phyloP scores from a whole-genome alignment of 2,888 invertebrate species.

The Yponomeuta evonymella region DNA sequence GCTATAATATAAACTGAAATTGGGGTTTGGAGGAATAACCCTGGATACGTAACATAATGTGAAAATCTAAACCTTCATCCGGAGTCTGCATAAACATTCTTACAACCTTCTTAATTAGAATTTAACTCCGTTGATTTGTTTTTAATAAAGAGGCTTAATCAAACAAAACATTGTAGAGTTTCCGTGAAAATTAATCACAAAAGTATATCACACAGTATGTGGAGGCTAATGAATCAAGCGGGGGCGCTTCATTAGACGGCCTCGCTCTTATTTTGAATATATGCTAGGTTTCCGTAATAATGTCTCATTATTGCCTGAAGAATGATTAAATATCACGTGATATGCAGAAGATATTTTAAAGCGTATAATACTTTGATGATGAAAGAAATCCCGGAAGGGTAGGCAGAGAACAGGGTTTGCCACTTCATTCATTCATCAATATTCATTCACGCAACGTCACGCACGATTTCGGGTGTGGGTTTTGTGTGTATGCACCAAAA shows the following conservation, averaged over 20 bases:
- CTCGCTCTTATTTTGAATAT: slow-evolving; percentile 64
- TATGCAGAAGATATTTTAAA: neutral
- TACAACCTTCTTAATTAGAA: neutral
- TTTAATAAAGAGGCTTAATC: slow-evolving; percentile 5
- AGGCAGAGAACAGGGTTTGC: too few species aligned
- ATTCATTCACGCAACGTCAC: too few species aligned
- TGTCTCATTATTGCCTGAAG: slow-evolving; percentile 58
- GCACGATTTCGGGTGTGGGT: too few species aligned
- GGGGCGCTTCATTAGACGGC: slow-evolving; percentile 53
- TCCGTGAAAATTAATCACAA: slow-evolving; percentile 27
- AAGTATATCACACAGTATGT: slow-evolving; percentile 29
- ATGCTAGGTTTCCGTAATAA: slow-evolving; percentile 56
- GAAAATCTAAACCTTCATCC: too few species aligned
- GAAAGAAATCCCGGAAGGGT: too few species aligned
- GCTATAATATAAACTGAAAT: too few species aligned
- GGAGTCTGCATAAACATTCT: too few species aligned
- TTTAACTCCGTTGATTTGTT: slow-evolving; percentile 4
- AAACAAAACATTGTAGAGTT: slow-evolving; percentile 19
- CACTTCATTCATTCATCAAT: too few species aligned
- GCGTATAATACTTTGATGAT: neutral
- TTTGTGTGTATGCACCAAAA: too few species aligned
- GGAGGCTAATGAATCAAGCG: slow-evolving; percentile 42
- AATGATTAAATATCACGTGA: slow-evolving; percentile 51
- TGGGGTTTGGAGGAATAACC: too few species aligned
- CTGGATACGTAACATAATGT: too few species aligned